A percentile compares a stretch with the other conserved stretches of the same genome.
These are phyloP conservation scores for Lacerta agilis DNA, from an alignment of 2,797 vertebrate species.

Conservation along the genomic window DNA sequence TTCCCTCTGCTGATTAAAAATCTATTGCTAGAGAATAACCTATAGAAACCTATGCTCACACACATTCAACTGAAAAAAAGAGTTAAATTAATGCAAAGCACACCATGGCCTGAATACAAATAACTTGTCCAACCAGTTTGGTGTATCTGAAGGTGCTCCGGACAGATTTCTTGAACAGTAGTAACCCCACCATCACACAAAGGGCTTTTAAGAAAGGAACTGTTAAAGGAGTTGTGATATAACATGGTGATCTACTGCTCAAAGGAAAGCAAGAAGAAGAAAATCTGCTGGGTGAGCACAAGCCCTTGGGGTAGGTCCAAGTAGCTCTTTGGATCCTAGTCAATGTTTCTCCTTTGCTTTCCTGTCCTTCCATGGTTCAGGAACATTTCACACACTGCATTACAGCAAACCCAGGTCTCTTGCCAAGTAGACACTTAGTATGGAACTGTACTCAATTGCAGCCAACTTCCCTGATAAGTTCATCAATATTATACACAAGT, in stretches of 20 bases:
- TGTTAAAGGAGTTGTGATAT: background rate
- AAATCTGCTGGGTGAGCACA: background rate
- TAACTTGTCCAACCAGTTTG: background rate
- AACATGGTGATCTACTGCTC: background rate
- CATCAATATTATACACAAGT: background rate
- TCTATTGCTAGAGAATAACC: background rate
- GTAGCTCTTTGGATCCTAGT: background rate
- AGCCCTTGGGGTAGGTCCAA: background rate
- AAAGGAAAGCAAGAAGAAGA: background rate
- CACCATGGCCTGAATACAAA: background rate
- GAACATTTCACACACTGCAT: background rate
- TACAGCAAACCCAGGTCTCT: background rate
- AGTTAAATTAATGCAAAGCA: background rate
- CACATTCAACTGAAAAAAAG: conserved; percentile 3
- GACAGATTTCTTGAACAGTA: background rate
- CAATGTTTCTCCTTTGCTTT: background rate
- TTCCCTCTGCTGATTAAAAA: conserved; percentile 19
- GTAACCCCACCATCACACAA: background rate
- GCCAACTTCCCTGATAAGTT: background rate
- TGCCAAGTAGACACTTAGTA: background rate
- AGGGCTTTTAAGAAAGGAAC: background rate
- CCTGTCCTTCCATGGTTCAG: background rate
- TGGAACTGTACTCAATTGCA: background rate
- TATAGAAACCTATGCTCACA: background rate
- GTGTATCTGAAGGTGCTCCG: background rate